A percentile compares a stretch with the other conserved stretches of the same genome.
Conservation (phyloP, 2,888 invertebrate species). For the Drosophila koepferae region DNA sequence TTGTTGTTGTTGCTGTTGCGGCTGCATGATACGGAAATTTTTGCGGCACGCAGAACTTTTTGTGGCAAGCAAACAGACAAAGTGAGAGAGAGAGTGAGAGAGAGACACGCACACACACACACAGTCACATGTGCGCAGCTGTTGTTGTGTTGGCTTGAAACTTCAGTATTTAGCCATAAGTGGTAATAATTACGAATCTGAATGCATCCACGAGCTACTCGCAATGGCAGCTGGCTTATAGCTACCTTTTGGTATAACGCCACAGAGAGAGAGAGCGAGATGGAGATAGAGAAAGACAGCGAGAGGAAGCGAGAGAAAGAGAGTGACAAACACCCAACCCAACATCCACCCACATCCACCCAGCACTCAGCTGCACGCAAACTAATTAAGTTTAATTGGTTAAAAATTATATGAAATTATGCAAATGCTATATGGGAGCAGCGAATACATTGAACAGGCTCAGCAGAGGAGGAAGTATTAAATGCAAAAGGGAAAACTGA, state of each 20-base stretch:
- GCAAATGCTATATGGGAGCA: slow-evolving; percentile 13
- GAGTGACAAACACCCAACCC: background rate
- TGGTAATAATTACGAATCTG: slow-evolving; percentile 76
- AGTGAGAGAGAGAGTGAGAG: slow-evolving; percentile 1
- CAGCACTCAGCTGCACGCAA: slow-evolving; percentile 35
- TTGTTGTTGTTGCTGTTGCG: slow-evolving; percentile 43
- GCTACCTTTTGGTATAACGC: background rate
- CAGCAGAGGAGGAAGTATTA: background rate
- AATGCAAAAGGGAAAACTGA: background rate
- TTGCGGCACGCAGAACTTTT: slow-evolving; percentile 58
- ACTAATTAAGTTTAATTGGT: slow-evolving; percentile 81
- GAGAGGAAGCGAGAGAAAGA: background rate
- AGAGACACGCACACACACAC: background rate
- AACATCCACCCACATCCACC: background rate
- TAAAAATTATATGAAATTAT: slow-evolving; percentile 71
- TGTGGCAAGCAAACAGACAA: slow-evolving; percentile 33
- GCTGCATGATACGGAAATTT: slow-evolving; percentile 74
- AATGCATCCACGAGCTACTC: slow-evolving; percentile 17
- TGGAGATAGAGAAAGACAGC: background rate
- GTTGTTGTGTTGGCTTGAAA: slow-evolving; percentile 23
- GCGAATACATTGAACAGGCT: background rate
- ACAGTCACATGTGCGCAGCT: background rate
- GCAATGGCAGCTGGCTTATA: slow-evolving; percentile 32
- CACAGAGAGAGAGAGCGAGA: slow-evolving; percentile 10
- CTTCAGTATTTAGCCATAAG: slow-evolving; percentile 78